phyloP scores from a whole-genome alignment of 2,888 invertebrate genomes.

The Trissoscelio sp. region DNA sequence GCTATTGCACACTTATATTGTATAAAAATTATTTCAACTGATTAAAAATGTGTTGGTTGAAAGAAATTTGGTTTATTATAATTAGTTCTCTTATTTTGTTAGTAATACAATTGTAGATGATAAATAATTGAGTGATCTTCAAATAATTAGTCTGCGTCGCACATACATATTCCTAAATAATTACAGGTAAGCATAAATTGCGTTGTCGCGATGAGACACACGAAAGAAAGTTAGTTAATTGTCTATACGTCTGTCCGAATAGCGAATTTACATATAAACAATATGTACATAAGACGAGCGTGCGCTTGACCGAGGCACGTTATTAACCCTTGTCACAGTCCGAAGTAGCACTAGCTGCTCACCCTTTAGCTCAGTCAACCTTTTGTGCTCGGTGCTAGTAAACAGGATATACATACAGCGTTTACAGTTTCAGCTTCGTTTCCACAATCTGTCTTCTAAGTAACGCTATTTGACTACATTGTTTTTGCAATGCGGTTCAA shows the following conservation, averaged over 20 bases:
- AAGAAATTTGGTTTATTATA: no score
- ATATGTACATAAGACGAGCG: conserved; percentile 53
- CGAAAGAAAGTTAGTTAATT: conserved; percentile 46
- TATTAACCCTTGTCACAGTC: conserved; percentile 66
- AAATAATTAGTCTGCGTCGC: background rate
- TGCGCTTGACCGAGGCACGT: conserved; percentile 55
- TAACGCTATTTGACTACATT: conserved; percentile 64
- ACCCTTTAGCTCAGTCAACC: conserved; percentile 58
- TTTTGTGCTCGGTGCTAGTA: conserved; percentile 59
- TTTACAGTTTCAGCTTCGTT: conserved; percentile 64
- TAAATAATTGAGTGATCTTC: no score
- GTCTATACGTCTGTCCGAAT: conserved; percentile 29
- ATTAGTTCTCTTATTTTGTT: no score
- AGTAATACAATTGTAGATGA: no score
- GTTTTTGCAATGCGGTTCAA: conserved; percentile 65
- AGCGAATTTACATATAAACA: conserved; percentile 56
- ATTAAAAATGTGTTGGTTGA: no score
- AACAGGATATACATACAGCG: conserved; percentile 60
- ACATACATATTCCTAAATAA: background rate
- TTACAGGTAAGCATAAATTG: background rate
- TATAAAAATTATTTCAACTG: no score
- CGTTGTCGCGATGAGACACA: background rate
- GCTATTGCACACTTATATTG: no score
- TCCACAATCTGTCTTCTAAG: conserved; percentile 64
- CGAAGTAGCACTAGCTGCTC: conserved; percentile 58